Conservation (phyloP, 2,888 invertebrate species). For the Selenia dentaria region DNA sequence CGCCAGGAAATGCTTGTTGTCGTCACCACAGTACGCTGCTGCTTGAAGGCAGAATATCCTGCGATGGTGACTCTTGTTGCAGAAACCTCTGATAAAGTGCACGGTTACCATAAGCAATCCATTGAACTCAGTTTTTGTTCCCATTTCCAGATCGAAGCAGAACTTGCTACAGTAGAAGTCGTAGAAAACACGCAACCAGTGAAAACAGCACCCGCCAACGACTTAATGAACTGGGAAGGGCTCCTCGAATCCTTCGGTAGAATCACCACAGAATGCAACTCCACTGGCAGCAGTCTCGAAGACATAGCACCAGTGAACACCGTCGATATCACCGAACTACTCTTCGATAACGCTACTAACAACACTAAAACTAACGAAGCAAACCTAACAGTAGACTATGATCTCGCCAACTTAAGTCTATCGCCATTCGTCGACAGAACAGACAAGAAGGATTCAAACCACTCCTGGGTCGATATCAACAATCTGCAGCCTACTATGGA, state of each 20-base stretch:
- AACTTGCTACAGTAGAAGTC: slow-evolving; percentile 42
- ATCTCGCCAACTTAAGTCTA: slow-evolving; percentile 59
- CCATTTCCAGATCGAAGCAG: slow-evolving; percentile 54
- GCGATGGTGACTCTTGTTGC: no score
- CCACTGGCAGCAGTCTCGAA: slow-evolving; percentile 68
- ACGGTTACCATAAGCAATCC: no score
- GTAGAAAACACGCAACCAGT: slow-evolving; percentile 33
- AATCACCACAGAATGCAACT: slow-evolving; percentile 75
- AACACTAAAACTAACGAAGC: slow-evolving; percentile 50
- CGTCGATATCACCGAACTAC: slow-evolving; percentile 71
- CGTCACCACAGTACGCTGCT: no score
- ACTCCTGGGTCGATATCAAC: slow-evolving; percentile 58
- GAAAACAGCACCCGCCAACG: slow-evolving; percentile 39
- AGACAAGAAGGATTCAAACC: slow-evolving; percentile 47
- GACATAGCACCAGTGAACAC: slow-evolving; percentile 60
- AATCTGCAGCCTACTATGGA: slow-evolving; percentile 51
- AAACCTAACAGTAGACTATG: slow-evolving; percentile 61
- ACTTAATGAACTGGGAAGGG: slow-evolving; percentile 74
- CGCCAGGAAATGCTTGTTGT: no score
- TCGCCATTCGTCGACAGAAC: slow-evolving; percentile 57
- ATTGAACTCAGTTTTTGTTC: no score
- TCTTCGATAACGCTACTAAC: slow-evolving; percentile 64
- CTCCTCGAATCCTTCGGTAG: slow-evolving; percentile 75
- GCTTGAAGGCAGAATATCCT: no score
- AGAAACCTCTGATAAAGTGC: no score